Percentiles rank a stretch among this genome's conserved stretches.
Evolutionary conservation across 2,888 invertebrate genomes (phyloP).

Genomic region (Furcula furcula): DNA sequence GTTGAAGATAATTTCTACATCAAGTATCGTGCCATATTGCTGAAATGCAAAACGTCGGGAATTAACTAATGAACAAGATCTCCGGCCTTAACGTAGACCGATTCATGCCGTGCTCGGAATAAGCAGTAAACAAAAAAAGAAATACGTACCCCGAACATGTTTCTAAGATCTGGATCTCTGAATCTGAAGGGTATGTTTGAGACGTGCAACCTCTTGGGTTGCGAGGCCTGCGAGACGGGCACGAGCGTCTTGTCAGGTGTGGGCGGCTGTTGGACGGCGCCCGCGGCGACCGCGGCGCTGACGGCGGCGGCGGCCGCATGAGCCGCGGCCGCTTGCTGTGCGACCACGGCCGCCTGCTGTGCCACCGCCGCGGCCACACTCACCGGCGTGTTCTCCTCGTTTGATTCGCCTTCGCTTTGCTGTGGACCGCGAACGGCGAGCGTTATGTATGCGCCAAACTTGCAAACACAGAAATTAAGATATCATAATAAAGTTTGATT

Average conservation of each 20-base stretch:
- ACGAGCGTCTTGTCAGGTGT: slow-evolving; percentile 77
- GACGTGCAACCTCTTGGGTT: slow-evolving; percentile 98
- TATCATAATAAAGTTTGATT: too few species aligned
- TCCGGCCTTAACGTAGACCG: slow-evolving; percentile 24
- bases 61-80: slow-evolving; percentile 30
- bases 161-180: slow-evolving; percentile 98
- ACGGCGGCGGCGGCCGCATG: slow-evolving; percentile 68
- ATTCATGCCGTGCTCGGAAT: slow-evolving; percentile 39
- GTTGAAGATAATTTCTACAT: slow-evolving; percentile 99
- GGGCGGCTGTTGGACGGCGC: slow-evolving; percentile 53
- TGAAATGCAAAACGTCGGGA: slow-evolving; percentile 82
- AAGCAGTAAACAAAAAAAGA: slow-evolving; percentile 9
- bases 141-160: slow-evolving; percentile 97
- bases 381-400: slow-evolving; percentile 78
- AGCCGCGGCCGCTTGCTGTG: slow-evolving; percentile 77
- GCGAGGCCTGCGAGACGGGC: slow-evolving; percentile 77
- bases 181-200: slow-evolving; percentile 99
- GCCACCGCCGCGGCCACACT: slow-evolving; percentile 68
- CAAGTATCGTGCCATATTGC: slow-evolving; percentile 99
- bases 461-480: too few species aligned
- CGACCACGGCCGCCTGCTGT: slow-evolving; percentile 60
- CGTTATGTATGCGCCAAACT: too few species aligned
- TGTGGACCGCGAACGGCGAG: too few species aligned
- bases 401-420: slow-evolving; percentile 77
- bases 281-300: slow-evolving; percentile 53